Evolutionary conservation across 1,140 invertebrate genomes (phyloP).

Genomic region (Manduca sexta): DNA sequence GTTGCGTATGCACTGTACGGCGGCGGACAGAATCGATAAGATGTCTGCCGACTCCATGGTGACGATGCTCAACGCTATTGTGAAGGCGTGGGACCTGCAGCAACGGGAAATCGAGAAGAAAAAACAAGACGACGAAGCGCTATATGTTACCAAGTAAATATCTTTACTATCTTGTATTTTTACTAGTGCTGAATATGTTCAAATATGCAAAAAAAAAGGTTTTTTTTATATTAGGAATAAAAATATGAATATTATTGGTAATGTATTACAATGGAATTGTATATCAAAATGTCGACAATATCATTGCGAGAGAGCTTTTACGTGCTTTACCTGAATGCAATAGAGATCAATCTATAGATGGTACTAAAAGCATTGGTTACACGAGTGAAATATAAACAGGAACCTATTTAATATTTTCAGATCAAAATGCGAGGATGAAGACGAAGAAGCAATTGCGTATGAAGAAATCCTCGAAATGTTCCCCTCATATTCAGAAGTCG

Average conservation of each 20-base stretch:
- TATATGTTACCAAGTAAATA: constrained; percentile 86
- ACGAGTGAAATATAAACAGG: too few species aligned
- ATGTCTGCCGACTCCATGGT: constrained; percentile 70
- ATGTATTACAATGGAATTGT: too few species aligned
- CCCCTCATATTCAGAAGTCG: constrained; percentile 81
- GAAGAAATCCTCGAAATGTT: constrained; percentile 84
- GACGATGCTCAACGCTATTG: constrained; percentile 75
- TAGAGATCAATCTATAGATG: too few species aligned
- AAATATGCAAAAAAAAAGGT: neutral
- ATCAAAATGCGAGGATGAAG: constrained; percentile 75
- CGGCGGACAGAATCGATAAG: constrained; percentile 66
- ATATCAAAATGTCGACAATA: too few species aligned
- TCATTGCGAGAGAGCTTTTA: too few species aligned
- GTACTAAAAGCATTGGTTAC: too few species aligned
- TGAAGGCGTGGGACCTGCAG: constrained; percentile 84
- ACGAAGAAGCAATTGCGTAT: constrained; percentile 84
- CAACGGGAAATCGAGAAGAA: constrained; percentile 79
- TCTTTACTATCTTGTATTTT: too few species aligned
- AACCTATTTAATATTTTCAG: constrained; percentile 47
- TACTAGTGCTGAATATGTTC: too few species aligned
- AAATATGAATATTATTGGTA: too few species aligned
- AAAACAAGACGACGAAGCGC: constrained; percentile 83
- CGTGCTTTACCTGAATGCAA: too few species aligned
- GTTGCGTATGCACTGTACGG: constrained; percentile 74
- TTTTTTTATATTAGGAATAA: neutral